A percentile compares a stretch with the other conserved stretches of the same genome.
Conservation (phyloP, 1,140 invertebrate species). For the Delia radicum region DNA sequence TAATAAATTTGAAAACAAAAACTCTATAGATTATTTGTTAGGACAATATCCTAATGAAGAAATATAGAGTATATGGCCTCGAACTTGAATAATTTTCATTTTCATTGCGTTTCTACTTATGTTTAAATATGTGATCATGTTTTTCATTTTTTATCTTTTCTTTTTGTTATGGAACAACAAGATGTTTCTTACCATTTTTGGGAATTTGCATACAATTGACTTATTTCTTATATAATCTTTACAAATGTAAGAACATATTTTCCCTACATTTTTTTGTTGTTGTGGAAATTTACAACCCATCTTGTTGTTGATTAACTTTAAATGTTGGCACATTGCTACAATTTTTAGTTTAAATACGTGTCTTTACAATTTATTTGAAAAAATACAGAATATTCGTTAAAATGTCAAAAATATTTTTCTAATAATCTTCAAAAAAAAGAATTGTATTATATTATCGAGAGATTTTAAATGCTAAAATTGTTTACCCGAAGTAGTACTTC, state of each 20-base stretch:
- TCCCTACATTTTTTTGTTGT: neutral
- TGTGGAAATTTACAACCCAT: neutral
- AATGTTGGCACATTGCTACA: neutral
- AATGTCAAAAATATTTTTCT: neutral
- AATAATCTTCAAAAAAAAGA: too few relatives aligned
- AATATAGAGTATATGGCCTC: too few relatives aligned
- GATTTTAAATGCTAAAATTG: neutral
- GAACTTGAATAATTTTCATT: too few relatives aligned
- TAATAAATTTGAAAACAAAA: too few relatives aligned
- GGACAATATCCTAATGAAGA: too few relatives aligned
- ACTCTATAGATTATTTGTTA: too few relatives aligned
- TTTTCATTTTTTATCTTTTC: neutral
- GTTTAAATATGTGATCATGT: neutral
- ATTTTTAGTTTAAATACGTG: neutral
- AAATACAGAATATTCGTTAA: neutral
- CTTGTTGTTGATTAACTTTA: neutral
- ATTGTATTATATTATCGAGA: neutral
- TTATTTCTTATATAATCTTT: slow-evolving; percentile 18
- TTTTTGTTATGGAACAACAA: neutral
- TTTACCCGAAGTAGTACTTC: neutral
- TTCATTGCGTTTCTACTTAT: too few relatives aligned
- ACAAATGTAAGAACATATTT: neutral
- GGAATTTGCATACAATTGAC: slow-evolving; percentile 18
- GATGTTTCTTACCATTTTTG: neutral
- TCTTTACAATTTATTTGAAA: neutral